Evolutionary conservation across 2,113 vertebrate genomes (phyloP).

Genomic region (Synodontis membranacea): DNA sequence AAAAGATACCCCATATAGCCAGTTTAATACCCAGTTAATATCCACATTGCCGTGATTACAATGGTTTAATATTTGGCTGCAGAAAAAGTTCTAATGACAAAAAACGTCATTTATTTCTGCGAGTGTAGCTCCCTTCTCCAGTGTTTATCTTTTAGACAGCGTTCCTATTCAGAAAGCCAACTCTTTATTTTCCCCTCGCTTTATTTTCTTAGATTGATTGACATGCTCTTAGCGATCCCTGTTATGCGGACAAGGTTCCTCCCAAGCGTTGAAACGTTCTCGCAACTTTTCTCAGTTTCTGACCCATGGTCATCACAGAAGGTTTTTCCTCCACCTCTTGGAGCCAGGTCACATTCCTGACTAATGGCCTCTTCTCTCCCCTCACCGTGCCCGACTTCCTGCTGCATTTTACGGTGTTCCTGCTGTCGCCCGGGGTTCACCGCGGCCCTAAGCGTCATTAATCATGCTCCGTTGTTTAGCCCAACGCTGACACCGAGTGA

Average conservation of each 20-base stretch:
- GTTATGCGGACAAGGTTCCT: not conserved
- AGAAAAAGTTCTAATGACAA: not conserved
- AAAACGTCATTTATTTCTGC: not conserved
- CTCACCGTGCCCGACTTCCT: conserved; percentile 58
- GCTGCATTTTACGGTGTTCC: conserved; percentile 60
- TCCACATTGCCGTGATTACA: not conserved
- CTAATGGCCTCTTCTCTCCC: conserved; percentile 18
- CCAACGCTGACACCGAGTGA: conserved; percentile 14
- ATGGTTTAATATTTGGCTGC: not conserved
- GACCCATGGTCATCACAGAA: not conserved
- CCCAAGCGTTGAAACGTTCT: not conserved
- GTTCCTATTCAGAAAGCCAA: not conserved
- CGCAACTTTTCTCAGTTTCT: not conserved
- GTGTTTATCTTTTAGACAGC: not conserved
- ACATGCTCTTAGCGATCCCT: not conserved
- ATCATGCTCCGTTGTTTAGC: conserved; percentile 49
- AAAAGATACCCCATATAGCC: no score
- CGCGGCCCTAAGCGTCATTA: conserved; percentile 56
- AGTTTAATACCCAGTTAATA: no score
- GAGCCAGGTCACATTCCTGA: conserved; percentile 41
- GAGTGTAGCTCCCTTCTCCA: not conserved
- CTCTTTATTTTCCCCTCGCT: no score
- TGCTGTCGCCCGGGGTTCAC: conserved; percentile 59
- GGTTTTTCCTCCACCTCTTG: conserved; percentile 1
- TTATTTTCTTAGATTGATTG: not conserved